Percentiles rank a stretch among this genome's conserved stretches.
These are phyloP conservation scores for Stegophylla sp. DNA, from an alignment of 2,888 invertebrate species.

Conservation along the genomic window DNA sequence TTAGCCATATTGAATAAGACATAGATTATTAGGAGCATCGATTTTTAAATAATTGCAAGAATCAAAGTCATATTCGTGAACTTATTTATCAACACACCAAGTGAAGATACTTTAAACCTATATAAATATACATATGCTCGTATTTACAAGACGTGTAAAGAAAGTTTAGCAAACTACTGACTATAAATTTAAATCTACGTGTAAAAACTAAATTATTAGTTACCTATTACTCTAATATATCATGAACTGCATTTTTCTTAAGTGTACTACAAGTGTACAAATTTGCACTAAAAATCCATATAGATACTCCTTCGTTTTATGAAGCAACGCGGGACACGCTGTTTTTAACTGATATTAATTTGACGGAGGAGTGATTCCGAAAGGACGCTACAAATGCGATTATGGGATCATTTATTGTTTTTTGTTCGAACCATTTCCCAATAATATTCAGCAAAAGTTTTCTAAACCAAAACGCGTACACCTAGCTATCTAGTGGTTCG, in stretches of 20 bases:
- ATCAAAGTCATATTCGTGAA: too few species aligned
- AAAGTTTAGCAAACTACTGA: too few species aligned
- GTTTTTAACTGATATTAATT: not conserved
- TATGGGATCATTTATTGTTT: slow-evolving; percentile 36
- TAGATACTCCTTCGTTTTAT: not conserved
- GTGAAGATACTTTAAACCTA: too few species aligned
- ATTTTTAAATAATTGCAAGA: too few species aligned
- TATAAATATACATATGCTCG: too few species aligned
- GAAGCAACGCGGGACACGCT: not conserved
- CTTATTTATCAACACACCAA: too few species aligned
- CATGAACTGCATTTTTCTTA: not conserved
- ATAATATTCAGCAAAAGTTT: slow-evolving; percentile 14
- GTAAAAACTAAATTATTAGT: slow-evolving; percentile 20
- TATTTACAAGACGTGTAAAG: too few species aligned
- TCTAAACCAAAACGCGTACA: slow-evolving; percentile 11
- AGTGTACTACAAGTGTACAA: slow-evolving; percentile 13
- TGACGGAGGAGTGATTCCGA: not conserved
- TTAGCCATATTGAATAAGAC: too few species aligned
- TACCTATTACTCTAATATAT: not conserved
- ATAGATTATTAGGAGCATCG: too few species aligned
- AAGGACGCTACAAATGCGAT: not conserved
- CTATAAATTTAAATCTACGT: not conserved
- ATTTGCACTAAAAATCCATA: not conserved
- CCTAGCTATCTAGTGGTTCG: not conserved
- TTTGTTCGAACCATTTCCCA: slow-evolving; percentile 32